phyloP scores from a whole-genome alignment of 2,888 invertebrate species.

The Papilio elwesi region DNA sequence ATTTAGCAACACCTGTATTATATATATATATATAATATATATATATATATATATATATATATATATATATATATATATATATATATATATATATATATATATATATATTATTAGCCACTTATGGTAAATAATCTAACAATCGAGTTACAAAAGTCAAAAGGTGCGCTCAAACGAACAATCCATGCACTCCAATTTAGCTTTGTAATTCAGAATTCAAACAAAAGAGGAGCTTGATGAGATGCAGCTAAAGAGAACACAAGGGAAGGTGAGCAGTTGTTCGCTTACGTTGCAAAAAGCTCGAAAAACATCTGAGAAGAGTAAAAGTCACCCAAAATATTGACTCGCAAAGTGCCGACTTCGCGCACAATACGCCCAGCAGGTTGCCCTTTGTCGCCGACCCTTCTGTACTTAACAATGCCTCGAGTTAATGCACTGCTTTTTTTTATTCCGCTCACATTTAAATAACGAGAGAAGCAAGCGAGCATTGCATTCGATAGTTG shows the following conservation, averaged over 20 bases:
- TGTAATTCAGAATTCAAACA: conserved; percentile 61
- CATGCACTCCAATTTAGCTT: conserved; percentile 58
- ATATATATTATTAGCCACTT: conserved; percentile 18
- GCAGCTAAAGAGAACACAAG: conserved; percentile 51
- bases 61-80: too few relatives aligned
- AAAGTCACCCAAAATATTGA: conserved; percentile 82
- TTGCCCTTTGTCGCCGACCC: conserved; percentile 73
- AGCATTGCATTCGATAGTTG: conserved; percentile 48
- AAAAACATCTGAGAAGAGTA: conserved; percentile 52
- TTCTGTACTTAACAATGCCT: conserved; percentile 68
- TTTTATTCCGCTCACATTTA: conserved; percentile 66
- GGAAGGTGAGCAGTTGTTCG: conserved; percentile 75
- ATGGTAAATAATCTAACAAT: conserved; percentile 16
- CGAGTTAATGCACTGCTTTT: conserved; percentile 76
- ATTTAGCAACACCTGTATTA: too few relatives aligned
- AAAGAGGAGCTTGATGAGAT: conserved; percentile 62
- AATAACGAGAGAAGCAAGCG: conserved; percentile 63
- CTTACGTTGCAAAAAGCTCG: conserved; percentile 62
- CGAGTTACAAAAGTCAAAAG: conserved; percentile 23
- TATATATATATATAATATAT: too few relatives aligned
- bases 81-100: too few relatives aligned
- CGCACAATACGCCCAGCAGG: conserved; percentile 79
- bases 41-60: too few relatives aligned
- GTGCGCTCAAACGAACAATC: conserved; percentile 48
- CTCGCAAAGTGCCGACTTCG: conserved; percentile 79